Conservation (phyloP, 2,113 vertebrate genomes). For the Struthio camelus region DNA sequence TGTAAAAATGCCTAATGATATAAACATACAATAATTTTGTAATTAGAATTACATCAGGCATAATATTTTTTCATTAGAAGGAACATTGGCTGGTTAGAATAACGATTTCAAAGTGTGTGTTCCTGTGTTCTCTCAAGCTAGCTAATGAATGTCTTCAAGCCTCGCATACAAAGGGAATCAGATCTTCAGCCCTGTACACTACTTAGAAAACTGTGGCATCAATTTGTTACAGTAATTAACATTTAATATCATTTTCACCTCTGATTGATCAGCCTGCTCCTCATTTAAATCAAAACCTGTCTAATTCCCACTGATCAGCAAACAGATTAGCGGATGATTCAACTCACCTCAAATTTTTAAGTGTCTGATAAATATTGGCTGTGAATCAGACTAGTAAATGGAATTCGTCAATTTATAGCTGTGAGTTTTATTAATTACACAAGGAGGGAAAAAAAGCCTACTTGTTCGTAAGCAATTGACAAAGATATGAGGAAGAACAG, state of each 20-base stretch:
- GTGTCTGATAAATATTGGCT: background rate
- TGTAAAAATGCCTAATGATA: background rate
- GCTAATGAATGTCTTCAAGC: background rate
- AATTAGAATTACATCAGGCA: conserved; percentile 49
- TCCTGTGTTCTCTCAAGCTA: background rate
- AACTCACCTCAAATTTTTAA: conserved; percentile 7
- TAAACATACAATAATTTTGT: conserved; percentile 1
- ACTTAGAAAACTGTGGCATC: background rate
- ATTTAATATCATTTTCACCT: background rate
- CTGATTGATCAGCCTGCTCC: background rate
- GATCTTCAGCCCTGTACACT: background rate
- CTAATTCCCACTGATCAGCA: background rate
- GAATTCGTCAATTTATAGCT: background rate
- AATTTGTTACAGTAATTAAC: conserved; percentile 24
- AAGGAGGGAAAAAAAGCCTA: background rate
- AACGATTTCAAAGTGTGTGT: background rate
- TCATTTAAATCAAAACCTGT: conserved; percentile 16
- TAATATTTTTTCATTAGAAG: conserved; percentile 41
- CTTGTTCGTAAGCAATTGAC: background rate
- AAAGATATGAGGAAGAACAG: background rate
- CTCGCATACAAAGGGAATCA: background rate
- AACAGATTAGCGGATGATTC: background rate
- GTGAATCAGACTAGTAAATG: background rate
- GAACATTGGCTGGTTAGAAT: background rate
- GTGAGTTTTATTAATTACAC: background rate